These are phyloP conservation scores for Volucella inanis DNA, from an alignment of 2,888 invertebrate species.

Conservation along the genomic window DNA sequence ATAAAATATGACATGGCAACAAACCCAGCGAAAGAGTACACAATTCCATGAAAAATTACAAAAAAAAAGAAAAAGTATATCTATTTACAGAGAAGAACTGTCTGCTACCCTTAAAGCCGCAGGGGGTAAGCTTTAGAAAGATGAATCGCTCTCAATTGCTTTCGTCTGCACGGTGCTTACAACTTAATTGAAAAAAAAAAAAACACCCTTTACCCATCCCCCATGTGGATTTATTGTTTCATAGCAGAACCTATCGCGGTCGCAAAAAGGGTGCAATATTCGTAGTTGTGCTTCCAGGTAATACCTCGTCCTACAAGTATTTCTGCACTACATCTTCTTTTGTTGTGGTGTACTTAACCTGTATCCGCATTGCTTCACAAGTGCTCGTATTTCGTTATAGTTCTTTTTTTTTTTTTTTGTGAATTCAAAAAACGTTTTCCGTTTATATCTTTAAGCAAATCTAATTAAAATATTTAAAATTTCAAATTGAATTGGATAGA, in stretches of 20 bases:
- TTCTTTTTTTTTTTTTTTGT: conserved; percentile 41
- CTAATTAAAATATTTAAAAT: conserved; percentile 41
- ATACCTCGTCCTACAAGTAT: not conserved
- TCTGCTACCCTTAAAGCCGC: conserved; percentile 59
- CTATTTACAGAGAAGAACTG: conserved; percentile 41
- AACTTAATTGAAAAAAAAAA: conserved; percentile 28
- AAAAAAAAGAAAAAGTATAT: not conserved
- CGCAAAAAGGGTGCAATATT: conserved; percentile 23
- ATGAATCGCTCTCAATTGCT: conserved; percentile 65
- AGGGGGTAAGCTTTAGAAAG: conserved; percentile 38
- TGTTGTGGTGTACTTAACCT: conserved; percentile 53
- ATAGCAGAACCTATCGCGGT: conserved; percentile 31
- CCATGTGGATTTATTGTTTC: conserved; percentile 49
- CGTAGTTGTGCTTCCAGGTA: conserved; percentile 1
- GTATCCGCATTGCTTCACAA: conserved; percentile 43
- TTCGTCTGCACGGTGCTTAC: conserved; percentile 57
- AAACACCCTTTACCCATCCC: not conserved
- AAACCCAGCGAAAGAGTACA: conserved; percentile 32
- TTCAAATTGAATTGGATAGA: not conserved
- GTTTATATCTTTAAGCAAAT: conserved; percentile 24
- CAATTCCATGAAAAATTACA: conserved; percentile 39
- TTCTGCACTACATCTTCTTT: conserved; percentile 39
- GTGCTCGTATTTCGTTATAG: conserved; percentile 5
- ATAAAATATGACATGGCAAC: not conserved
- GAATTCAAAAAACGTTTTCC: conserved; percentile 59